Evolutionary conservation across 2,888 invertebrate species (phyloP), one percentile per base, ranked within the genome.

Genomic region (Lamellibrachia columna): DNA sequence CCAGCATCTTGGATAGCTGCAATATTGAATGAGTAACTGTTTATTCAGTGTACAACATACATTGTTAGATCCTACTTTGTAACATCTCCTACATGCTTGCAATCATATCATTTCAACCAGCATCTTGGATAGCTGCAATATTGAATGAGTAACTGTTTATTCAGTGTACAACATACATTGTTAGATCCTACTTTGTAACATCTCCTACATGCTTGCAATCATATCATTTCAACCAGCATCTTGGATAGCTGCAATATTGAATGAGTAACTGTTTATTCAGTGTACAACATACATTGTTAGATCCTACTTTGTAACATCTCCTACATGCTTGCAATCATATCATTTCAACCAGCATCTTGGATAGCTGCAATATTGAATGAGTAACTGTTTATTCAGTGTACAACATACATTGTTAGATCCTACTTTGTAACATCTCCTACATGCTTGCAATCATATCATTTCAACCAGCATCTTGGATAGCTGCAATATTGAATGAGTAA

Each of bases 1-100:
- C n/a, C n/a, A 96, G 93, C 0, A 95, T 95, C 94, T 96, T 96
- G 3, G 96, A 96, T 11, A 96, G 95, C 95, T 96, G 93, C 8
- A 91, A 90, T 58, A 58, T 7, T 75, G 1, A 75, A 22, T 22
- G 75, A 15, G n/a, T 75, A 75, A 22, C 22, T 6, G 11, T 75
- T 75, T 22, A 58, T 58, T 75, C 1, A 22, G 0, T 75, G 22
- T 75, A 22, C 75, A 6, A 22, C n/a, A 75, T 6, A n/a, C 15
- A 75, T 3, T 22, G 75, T 22, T 75, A n/a, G 22, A 75, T 22
- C 22, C 40, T 40, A 40, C 40, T 40, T 40, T 40, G 15, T 22
- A 75, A 1, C 22, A 75, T 75, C 75, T 6, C 75, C 75, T 22
- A 75, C 3, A 15, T 75, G 22, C 22, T 75, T 15, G 75, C 4